Evolutionary conservation across 2,797 vertebrate species (phyloP).

Genomic region (Simalia tracyae): DNA sequence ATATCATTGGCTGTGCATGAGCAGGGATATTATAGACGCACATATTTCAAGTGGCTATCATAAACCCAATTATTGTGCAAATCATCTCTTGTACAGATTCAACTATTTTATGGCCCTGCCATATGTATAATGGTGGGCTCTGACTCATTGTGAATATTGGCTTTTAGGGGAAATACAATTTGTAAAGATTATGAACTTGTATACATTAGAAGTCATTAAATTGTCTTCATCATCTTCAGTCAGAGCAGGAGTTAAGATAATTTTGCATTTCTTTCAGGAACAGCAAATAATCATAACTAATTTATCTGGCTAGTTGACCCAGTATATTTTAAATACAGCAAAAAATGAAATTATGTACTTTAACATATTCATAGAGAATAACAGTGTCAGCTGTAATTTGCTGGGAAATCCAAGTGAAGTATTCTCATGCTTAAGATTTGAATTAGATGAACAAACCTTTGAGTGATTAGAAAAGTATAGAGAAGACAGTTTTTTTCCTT

Average conservation of each 20-base stretch:
- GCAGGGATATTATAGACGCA: neutral
- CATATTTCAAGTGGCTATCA: neutral
- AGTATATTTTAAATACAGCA: neutral
- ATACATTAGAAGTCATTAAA: neutral
- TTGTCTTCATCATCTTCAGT: neutral
- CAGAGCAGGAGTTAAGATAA: neutral
- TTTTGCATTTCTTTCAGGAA: neutral
- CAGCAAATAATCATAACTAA: neutral
- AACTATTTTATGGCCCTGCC: neutral
- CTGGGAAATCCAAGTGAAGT: neutral
- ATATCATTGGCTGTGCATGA: neutral
- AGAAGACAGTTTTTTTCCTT: neutral
- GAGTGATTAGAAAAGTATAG: neutral
- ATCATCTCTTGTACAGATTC: neutral
- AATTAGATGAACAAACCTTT: neutral
- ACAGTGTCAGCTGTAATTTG: neutral
- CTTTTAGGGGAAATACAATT: neutral
- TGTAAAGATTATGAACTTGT: neutral
- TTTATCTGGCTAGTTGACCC: conserved; percentile 9
- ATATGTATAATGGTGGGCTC: neutral
- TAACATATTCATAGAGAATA: neutral
- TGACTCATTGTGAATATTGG: accelerated
- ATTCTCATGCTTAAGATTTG: neutral
- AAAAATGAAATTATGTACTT: neutral
- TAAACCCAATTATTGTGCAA: neutral